phyloP scores from a whole-genome alignment of 2,888 invertebrate species.

The Cactoblastis cactorum region DNA sequence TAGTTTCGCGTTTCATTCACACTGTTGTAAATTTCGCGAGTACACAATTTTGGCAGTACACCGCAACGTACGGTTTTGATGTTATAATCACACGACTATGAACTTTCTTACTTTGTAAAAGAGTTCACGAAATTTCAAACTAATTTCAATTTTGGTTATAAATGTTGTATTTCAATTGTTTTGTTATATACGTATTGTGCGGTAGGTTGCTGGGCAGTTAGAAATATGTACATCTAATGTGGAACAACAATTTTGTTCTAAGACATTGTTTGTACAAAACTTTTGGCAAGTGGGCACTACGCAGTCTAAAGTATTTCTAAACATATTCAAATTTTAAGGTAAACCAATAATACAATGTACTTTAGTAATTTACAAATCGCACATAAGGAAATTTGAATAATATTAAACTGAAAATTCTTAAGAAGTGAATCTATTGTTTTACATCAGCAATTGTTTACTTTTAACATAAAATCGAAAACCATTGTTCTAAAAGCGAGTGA shows the following conservation, averaged over 20 bases:
- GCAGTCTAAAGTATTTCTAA: not conserved
- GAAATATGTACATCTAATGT: not conserved
- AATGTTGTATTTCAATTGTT: not conserved
- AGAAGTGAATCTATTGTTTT: no score
- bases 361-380: no score
- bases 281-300: not conserved
- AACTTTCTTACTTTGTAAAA: not conserved
- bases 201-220: not conserved
- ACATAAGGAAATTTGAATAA: no score
- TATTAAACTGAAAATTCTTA: no score
- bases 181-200: not conserved
- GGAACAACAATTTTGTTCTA: not conserved
- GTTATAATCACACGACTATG: not conserved
- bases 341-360: no score
- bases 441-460: no score
- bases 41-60: slow-evolving; percentile 56
- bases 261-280: not conserved
- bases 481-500: no score
- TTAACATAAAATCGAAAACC: no score
- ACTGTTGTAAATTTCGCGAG: slow-evolving; percentile 50
- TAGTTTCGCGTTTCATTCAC: slow-evolving; percentile 53
- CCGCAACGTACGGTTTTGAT: slow-evolving; percentile 38
- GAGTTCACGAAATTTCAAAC: not conserved
- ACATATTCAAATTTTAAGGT: not conserved
- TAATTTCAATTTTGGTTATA: not conserved